Conservation (phyloP, 2,113 vertebrate species). For the Coptodon bakossiorum region DNA sequence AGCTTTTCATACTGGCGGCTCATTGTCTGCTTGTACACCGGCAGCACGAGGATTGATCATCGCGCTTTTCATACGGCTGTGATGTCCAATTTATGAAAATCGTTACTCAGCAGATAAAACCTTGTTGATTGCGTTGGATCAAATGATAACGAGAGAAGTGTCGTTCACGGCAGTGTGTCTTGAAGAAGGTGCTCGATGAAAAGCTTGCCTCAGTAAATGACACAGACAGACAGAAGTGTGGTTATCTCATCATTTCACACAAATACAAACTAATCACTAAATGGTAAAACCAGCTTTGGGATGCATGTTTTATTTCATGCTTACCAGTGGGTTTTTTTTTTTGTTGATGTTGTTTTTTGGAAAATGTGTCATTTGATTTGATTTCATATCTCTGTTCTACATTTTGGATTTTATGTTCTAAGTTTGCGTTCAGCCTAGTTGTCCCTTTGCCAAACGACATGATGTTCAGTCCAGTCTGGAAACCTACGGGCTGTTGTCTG, state of each 20-base stretch:
- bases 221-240: neutral
- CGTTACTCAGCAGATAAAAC: neutral
- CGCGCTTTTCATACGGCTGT: neutral
- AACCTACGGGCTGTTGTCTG: neutral
- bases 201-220: neutral
- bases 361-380: neutral
- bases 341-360: fast-evolving
- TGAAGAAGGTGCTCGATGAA: neutral
- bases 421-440: neutral
- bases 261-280: neutral
- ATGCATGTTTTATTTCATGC: fast-evolving
- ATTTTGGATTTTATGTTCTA: neutral
- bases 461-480: neutral
- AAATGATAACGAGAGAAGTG: neutral
- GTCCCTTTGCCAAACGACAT: neutral
- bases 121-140: neutral
- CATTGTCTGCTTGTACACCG: neutral
- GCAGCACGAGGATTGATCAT: neutral
- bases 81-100: neutral
- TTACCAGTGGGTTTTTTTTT: neutral
- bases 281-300: neutral
- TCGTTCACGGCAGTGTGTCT: neutral
- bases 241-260: neutral
- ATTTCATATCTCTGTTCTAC: neutral
- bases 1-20: neutral